Percentiles rank a stretch among this genome's conserved stretches.
These are phyloP conservation scores for Leptopilina drosophilae DNA, from an alignment of 2,888 invertebrate genomes.

Conservation along the genomic window DNA sequence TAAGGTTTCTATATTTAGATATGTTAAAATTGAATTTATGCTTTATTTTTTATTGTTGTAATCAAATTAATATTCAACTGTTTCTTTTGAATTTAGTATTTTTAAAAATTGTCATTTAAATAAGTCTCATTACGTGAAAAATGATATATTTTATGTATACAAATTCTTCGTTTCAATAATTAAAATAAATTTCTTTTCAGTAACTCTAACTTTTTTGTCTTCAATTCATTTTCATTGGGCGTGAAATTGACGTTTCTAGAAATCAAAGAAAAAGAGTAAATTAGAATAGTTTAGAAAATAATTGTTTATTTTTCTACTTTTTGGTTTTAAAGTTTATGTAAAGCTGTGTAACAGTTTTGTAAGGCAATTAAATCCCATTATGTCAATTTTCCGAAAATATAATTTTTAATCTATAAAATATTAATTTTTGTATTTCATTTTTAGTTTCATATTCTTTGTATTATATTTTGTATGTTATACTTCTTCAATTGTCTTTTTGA, in stretches of 20 bases:
- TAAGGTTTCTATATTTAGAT: too few species aligned
- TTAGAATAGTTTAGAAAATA: not conserved
- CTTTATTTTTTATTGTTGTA: too few species aligned
- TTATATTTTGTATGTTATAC: too few species aligned
- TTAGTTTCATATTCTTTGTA: too few species aligned
- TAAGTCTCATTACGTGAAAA: too few species aligned
- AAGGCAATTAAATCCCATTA: not conserved
- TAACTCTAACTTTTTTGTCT: not conserved
- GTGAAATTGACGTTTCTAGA: not conserved
- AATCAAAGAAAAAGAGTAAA: not conserved
- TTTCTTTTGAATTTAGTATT: too few species aligned
- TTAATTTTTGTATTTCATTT: too few species aligned
- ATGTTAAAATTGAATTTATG: too few species aligned
- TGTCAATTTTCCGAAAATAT: not conserved
- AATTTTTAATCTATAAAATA: conserved; percentile 28
- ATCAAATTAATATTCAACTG: too few species aligned
- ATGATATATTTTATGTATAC: too few species aligned
- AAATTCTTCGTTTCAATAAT: not conserved
- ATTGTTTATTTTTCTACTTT: not conserved
- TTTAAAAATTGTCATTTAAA: too few species aligned
- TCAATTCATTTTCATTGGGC: not conserved
- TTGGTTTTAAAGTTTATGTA: not conserved
- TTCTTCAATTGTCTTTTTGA: too few species aligned
- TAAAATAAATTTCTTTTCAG: conserved; percentile 17
- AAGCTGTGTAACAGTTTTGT: not conserved